Evolutionary conservation across 2,888 invertebrate genomes (phyloP).

Genomic region (Leptopilina syphax): DNA sequence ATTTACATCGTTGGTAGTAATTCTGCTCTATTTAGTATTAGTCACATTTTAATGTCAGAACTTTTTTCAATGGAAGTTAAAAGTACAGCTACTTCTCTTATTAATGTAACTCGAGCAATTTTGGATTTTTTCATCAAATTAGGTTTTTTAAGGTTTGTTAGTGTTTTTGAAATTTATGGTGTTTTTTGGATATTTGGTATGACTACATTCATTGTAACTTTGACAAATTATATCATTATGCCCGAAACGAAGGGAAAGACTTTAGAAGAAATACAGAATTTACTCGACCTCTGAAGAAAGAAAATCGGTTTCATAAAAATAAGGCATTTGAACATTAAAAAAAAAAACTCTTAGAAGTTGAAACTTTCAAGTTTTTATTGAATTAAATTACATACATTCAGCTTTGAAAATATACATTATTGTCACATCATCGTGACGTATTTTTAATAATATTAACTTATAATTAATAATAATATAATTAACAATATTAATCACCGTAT

Average conservation of each 20-base stretch:
- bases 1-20: background rate
- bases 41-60: background rate
- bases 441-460: too few species aligned
- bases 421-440: too few species aligned
- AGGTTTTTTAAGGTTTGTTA: background rate
- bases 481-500: too few species aligned
- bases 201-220: background rate
- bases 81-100: background rate
- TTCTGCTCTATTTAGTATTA: background rate
- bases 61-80: background rate
- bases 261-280: background rate
- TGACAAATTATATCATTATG: background rate
- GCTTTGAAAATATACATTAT: too few species aligned
- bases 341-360: too few species aligned
- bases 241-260: slow-evolving; percentile 3
- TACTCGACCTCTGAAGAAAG: background rate
- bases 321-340: too few species aligned
- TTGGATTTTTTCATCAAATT: background rate
- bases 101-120: background rate
- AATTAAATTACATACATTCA: too few species aligned
- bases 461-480: too few species aligned
- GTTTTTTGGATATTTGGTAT: slow-evolving; percentile 10
- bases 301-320: too few species aligned
- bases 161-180: background rate
- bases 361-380: too few species aligned